Evolutionary conservation across 2,113 vertebrate species (phyloP), one percentile per base, ranked within the genome.

Genomic region (Mobula hypostoma): DNA sequence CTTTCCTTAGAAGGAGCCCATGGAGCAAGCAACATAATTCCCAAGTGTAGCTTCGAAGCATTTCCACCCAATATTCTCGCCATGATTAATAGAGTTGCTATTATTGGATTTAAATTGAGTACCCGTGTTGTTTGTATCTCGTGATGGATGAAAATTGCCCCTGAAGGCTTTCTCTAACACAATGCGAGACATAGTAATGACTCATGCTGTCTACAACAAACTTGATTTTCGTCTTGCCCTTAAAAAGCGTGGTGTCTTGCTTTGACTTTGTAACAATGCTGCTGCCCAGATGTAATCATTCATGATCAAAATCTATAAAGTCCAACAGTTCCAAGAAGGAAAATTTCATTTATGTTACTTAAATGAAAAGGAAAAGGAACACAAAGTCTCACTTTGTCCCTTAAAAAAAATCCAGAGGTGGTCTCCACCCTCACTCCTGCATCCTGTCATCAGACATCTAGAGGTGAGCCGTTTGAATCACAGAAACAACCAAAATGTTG

Each of bases 251-350:
- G 68, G 36, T 68, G 90, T 48, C 66, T 74, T 29, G 12, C 70
- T 93, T 93, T 93, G 68, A 93, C 24, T 92, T 72, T n/a, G 17
- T 74, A 32, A 36, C 91, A 32, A 74, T 36, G 74, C 91, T 56
- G 91, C 91, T 93, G 91, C 15, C 68, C 91, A 93, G 68, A 93
- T 93, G 70, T 93, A 29, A 15, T 48, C 1, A 27, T 5, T 74
- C 24, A 12, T 74, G 40, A 40, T 74, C 72, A 36, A 56, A 29
- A 36, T 21, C 70, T 74, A 5, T 40, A 76, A 93, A 76, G 36
- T 6, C 4, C 24, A 27, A 19, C 6, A 40, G 11, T 27, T 93
- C 24, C 32, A 48, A 27, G 48, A 48, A 70, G 36, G 1, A 61
- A 1, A 27, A 58, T 8, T 87, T 72, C 36, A 70, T 36, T 92